Evolutionary conservation across 2,113 vertebrate species (phyloP).

Genomic region (Penelope pileata): DNA sequence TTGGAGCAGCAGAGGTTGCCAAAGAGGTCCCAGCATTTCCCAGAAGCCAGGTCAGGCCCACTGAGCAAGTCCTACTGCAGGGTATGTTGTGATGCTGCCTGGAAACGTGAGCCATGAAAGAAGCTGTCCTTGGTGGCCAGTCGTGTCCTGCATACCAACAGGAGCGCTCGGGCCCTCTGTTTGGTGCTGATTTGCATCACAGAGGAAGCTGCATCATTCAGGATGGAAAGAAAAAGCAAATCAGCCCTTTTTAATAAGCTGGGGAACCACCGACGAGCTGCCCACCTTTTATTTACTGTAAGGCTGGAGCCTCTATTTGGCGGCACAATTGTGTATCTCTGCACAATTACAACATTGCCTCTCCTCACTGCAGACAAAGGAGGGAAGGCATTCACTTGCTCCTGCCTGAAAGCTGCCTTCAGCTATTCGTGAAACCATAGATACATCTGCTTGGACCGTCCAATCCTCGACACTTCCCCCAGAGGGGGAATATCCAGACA

Average conservation of each 20-base stretch:
- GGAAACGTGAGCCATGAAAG: neutral
- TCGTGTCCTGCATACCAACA: neutral
- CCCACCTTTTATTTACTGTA: constrained; percentile 36
- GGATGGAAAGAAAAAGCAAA: neutral
- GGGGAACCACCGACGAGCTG: neutral
- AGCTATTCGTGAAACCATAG: neutral
- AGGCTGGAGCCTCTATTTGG: neutral
- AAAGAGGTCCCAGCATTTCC: neutral
- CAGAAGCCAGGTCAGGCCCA: neutral
- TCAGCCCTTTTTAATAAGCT: neutral
- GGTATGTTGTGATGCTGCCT: neutral
- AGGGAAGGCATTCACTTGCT: neutral
- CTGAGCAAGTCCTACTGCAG: neutral
- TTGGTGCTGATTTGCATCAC: neutral
- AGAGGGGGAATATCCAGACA: neutral
- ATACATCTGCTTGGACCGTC: neutral
- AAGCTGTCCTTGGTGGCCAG: neutral
- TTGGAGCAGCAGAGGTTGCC: neutral
- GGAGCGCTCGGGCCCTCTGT: neutral
- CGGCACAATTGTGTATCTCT: neutral
- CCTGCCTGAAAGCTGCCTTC: neutral
- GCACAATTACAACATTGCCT: neutral
- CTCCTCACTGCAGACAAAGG: neutral
- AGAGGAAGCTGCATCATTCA: neutral
- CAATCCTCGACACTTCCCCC: neutral